Evolutionary conservation across 1,140 invertebrate genomes (phyloP).

Genomic region (Anoplophora glabripennis): DNA sequence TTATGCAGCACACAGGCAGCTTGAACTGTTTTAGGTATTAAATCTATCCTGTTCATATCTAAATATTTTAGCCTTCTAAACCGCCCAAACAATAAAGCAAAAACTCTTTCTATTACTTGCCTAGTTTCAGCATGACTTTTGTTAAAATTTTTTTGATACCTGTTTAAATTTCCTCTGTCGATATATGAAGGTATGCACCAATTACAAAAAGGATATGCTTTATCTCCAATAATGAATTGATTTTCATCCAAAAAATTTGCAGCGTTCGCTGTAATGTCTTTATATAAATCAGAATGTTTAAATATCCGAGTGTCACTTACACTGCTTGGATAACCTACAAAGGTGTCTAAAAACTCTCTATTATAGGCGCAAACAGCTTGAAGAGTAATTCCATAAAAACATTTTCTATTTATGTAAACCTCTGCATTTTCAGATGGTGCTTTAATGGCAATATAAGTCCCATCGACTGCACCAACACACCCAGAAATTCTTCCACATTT

Average conservation of each 20-base stretch:
- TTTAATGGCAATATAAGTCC: no score
- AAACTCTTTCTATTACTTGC: slow-evolving; percentile 18
- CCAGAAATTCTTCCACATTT: no score
- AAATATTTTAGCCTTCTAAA: slow-evolving; percentile 25
- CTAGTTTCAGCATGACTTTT: not conserved
- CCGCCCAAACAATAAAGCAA: slow-evolving; percentile 23
- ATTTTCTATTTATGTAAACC: no score
- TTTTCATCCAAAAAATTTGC: slow-evolving; percentile 7
- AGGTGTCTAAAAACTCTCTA: no score
- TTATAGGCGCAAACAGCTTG: no score
- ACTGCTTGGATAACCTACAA: no score
- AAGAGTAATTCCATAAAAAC: no score
- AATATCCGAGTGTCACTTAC: no score
- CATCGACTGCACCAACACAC: no score
- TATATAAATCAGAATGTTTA: no score
- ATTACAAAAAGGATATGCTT: slow-evolving; percentile 17
- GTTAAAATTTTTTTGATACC: slow-evolving; percentile 12
- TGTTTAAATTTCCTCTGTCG: slow-evolving; percentile 14
- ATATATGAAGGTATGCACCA: slow-evolving; percentile 25
- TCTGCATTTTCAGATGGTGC: no score
- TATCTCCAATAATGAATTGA: slow-evolving; percentile 21
- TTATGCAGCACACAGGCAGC: slow-evolving; percentile 18
- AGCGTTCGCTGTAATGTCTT: not conserved
- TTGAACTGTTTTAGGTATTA: slow-evolving; percentile 14
- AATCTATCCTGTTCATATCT: slow-evolving; percentile 20